Percentiles rank a stretch among this genome's conserved stretches.
Conservation (phyloP, 1,140 invertebrate species). For the Drosophila kanapiae region DNA sequence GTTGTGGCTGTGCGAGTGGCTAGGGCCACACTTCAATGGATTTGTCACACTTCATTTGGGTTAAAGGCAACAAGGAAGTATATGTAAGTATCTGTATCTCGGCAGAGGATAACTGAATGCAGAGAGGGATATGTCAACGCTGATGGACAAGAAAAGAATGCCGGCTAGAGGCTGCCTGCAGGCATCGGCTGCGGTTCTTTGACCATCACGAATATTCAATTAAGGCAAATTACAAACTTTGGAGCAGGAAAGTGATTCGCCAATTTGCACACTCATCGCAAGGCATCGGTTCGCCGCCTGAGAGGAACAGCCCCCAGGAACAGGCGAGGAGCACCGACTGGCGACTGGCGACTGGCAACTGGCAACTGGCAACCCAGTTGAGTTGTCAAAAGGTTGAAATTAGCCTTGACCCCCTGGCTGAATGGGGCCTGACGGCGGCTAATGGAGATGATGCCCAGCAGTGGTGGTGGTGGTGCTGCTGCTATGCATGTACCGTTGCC, state of each 20-base stretch:
- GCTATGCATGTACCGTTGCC: constrained; percentile 46
- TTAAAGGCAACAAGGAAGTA: background rate
- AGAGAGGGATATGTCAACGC: constrained; percentile 61
- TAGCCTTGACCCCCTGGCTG: constrained; percentile 70
- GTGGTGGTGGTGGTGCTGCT: background rate
- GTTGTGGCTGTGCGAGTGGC: background rate
- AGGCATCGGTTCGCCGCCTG: too few species aligned
- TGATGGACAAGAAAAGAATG: constrained; percentile 35
- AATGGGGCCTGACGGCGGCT: constrained; percentile 14
- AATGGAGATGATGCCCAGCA: constrained; percentile 37
- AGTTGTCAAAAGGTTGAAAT: constrained; percentile 82
- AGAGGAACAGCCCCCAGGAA: too few species aligned
- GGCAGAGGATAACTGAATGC: background rate
- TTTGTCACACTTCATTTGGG: constrained; percentile 44
- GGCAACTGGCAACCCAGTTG: constrained; percentile 33
- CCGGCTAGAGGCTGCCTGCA: constrained; percentile 11
- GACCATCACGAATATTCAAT: constrained; percentile 81
- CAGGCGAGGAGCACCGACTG: background rate
- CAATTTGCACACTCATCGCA: constrained; percentile 55
- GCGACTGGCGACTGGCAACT: background rate
- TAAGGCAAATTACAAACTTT: constrained; percentile 79
- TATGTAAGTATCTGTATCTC: background rate
- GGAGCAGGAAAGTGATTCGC: constrained; percentile 74
- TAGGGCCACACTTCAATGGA: background rate
- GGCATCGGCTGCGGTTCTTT: constrained; percentile 34